phyloP scores from a whole-genome alignment of 2,888 invertebrate species.

The Cancer borealis region DNA sequence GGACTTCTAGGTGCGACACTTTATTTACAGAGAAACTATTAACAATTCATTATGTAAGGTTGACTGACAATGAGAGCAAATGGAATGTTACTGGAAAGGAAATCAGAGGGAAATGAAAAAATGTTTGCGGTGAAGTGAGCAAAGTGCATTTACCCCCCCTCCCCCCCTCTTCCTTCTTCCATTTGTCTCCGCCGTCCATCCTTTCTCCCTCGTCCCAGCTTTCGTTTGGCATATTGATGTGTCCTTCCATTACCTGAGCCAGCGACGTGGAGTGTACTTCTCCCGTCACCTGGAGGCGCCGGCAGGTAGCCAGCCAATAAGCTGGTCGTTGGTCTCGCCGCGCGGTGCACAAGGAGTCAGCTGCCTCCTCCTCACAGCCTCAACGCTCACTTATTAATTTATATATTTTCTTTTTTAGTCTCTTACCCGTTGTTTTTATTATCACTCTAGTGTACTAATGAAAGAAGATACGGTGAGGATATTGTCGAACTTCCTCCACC shows the following conservation, averaged over 20 bases:
- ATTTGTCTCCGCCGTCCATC: not conserved
- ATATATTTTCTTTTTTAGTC: not conserved
- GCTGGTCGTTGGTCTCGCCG: conserved; percentile 2
- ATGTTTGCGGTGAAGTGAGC: not conserved
- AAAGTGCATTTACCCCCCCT: not conserved
- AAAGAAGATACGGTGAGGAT: not conserved
- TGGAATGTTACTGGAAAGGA: not conserved
- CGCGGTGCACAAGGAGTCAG: not conserved
- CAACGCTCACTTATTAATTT: not conserved
- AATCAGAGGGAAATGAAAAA: not conserved
- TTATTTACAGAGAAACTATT: not conserved
- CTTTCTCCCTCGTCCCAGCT: not conserved
- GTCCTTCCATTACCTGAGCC: not conserved
- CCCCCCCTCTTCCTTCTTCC: not conserved
- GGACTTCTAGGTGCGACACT: not conserved
- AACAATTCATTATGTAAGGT: not conserved
- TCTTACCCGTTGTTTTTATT: not conserved
- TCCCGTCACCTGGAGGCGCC: not conserved
- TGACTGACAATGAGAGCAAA: not conserved
- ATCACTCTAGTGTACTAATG: not conserved
- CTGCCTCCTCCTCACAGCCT: not conserved
- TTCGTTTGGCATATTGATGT: conserved; percentile 10
- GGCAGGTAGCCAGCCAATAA: conserved; percentile 37
- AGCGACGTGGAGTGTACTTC: not conserved
- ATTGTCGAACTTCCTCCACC: not conserved